Conservation (phyloP, 1,140 invertebrate species). For the Papilio machaon region DNA sequence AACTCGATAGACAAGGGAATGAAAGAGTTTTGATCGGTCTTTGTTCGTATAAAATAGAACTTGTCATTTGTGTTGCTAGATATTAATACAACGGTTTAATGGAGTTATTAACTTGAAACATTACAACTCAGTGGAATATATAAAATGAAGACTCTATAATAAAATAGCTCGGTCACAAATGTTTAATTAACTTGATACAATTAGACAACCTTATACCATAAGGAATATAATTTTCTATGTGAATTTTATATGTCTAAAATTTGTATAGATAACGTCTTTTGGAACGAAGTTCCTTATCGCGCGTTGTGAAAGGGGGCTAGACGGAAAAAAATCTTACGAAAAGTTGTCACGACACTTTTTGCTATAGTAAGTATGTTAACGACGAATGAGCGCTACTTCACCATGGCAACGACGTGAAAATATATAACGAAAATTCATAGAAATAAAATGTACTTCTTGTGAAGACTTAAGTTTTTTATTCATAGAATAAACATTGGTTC, state of each 20-base stretch:
- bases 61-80: constrained; percentile 21
- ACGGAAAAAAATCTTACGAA: too few species aligned
- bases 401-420: too few species aligned
- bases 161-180: background rate
- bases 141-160: background rate
- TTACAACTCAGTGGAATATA: background rate
- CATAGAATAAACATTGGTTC: too few species aligned
- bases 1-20: constrained; percentile 39
- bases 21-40: constrained; percentile 35
- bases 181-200: background rate
- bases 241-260: background rate
- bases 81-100: constrained; percentile 19
- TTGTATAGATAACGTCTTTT: background rate
- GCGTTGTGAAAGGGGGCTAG: too few species aligned
- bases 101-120: constrained; percentile 9
- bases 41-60: constrained; percentile 30
- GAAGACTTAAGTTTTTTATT: too few species aligned
- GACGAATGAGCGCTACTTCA: too few species aligned
- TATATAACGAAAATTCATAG: too few species aligned
- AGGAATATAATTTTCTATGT: background rate
- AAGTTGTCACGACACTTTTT: too few species aligned
- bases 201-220: too few species aligned
- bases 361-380: too few species aligned
- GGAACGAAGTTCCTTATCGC: too few species aligned
- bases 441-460: too few species aligned